These are phyloP conservation scores for Mustelus asterias DNA, from an alignment of 2,113 vertebrate species.

Conservation along the genomic window DNA sequence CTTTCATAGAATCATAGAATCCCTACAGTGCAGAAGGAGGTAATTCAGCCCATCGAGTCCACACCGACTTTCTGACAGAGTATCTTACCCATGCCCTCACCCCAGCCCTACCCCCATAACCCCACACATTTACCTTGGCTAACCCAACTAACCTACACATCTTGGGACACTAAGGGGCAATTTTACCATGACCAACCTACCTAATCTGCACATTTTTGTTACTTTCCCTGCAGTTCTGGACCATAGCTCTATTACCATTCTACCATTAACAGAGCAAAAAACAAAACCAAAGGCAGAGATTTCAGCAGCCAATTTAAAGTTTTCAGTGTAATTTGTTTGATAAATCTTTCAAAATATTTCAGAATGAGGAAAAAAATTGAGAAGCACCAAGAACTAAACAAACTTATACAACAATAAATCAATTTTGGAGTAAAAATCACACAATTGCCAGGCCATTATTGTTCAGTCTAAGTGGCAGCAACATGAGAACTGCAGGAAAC, in stretches of 20 bases:
- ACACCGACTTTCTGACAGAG: too few species aligned
- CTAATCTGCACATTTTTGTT: neutral
- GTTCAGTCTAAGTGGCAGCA: neutral
- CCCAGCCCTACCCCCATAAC: too few species aligned
- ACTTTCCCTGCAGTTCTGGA: neutral
- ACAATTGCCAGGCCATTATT: neutral
- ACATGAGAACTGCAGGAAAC: neutral
- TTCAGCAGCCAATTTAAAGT: neutral
- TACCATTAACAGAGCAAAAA: neutral
- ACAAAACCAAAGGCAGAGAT: neutral
- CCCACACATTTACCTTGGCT: too few species aligned
- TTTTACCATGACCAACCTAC: too few species aligned
- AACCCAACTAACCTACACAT: too few species aligned
- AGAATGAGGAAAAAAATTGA: neutral
- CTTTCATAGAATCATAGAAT: too few species aligned
- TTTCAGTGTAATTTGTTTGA: neutral
- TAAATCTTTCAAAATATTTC: neutral
- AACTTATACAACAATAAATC: neutral
- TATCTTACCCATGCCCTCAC: too few species aligned
- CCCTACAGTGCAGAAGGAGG: too few species aligned
- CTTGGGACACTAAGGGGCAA: too few species aligned
- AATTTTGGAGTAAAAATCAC: neutral
- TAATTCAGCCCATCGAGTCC: too few species aligned
- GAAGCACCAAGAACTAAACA: neutral
- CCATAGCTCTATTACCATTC: neutral